phyloP scores from a whole-genome alignment of 2,888 invertebrate species.

The Lochmaea crataegi region DNA sequence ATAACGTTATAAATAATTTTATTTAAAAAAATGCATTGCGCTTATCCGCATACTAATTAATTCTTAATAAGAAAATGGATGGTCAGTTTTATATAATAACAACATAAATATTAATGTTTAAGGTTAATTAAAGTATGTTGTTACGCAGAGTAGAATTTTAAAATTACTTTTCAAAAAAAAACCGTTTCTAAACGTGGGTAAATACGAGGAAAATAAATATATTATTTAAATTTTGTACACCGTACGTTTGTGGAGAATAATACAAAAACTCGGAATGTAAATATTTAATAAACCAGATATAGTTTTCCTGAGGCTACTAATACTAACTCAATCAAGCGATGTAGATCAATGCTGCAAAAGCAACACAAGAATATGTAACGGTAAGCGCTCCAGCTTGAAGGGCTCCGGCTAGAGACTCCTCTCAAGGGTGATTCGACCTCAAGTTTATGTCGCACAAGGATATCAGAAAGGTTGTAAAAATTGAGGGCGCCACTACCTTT shows the following conservation, averaged over 20 bases:
- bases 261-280: no score
- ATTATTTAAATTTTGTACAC: not conserved
- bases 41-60: constrained; percentile 3
- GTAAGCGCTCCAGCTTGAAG: no score
- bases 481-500: no score
- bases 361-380: no score
- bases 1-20: not conserved
- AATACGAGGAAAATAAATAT: not conserved
- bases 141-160: not conserved
- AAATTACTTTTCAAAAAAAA: not conserved
- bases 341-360: no score
- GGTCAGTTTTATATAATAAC: constrained; percentile 3
- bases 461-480: no score
- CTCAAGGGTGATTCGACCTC: no score
- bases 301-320: no score
- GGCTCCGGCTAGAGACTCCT: no score
- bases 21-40: not conserved
- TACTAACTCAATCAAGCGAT: no score
- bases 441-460: no score
- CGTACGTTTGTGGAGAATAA: not conserved
- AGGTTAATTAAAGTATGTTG: not conserved
- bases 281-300: no score
- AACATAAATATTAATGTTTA: constrained; percentile 1
- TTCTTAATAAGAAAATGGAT: constrained; percentile 2
- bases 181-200: not conserved